Base-by-base conservation (phyloP, 2,888 invertebrate species). In the Thera britannica region DNA sequence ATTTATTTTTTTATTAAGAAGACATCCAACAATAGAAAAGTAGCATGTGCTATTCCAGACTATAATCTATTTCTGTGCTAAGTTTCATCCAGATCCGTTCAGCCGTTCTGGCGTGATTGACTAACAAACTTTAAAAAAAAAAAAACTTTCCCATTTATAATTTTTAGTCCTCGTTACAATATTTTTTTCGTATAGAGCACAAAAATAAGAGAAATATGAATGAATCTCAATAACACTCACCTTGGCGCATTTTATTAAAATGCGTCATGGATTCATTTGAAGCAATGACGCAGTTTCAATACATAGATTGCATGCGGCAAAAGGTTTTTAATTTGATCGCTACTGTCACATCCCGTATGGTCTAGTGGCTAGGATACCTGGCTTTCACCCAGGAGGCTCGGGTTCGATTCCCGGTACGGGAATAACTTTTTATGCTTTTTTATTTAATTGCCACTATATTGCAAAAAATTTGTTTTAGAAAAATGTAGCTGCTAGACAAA, bases 341-440 rank as follows among this genome's bases (percentile, higher is more conserved):
- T 0, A 4, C 0, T 0, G 0, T 0, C 52, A 84, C 54, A 75
- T 94, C 94, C 94, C 94, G 94, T 94, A 94, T 94, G 94, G 94
- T 95, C 95, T 95, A 95, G 95, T 95, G 95, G 95, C 95, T 95
- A 95, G 95, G 95, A 95, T 95, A 95, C 95, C 95, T 95, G 95
- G 95, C 95, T 95, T 94, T 95, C 95, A 95, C 95, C 95, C 95
- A 95, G 95, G 95, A 95, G 95, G 95, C 95, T 95, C 95, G 95
- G 95, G 95, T 95, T 95, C 95, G 95, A 95, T 95, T 95, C 95
- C 95, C 95, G 95, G 95, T 95, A 95, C 94, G 95, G 95, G 95
- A 95, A 95, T 8, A 49, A 9, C 12, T 44, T 56, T 62, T 57
- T 51, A n/a, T n/a, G 11, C n/a, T 41, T 51, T 48, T 65, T 59